These are phyloP conservation scores for Sipha flava DNA, from an alignment of 1,140 invertebrate species.

Conservation along the genomic window DNA sequence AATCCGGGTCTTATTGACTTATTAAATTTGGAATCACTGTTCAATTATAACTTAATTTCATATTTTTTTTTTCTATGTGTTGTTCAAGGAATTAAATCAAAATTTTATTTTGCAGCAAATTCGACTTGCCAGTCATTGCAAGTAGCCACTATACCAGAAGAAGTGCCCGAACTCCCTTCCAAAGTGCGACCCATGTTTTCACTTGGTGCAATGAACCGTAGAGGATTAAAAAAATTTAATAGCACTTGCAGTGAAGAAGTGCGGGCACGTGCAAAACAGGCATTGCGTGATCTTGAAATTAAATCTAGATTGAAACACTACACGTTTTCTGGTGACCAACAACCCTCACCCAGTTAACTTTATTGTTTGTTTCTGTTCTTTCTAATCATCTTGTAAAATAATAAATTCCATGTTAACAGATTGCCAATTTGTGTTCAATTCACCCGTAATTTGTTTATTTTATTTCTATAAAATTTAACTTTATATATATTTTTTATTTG, in stretches of 20 bases:
- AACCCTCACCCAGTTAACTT: neutral
- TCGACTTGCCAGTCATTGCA: neutral
- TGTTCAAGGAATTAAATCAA: neutral
- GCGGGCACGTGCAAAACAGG: constrained; percentile 11
- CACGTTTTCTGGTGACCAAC: constrained; percentile 6
- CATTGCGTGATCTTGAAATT: constrained; percentile 19
- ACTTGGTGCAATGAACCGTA: constrained; percentile 4
- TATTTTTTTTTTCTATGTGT: too few species aligned
- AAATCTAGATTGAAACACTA: constrained; percentile 24
- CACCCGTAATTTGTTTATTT: neutral
- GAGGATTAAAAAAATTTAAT: constrained; percentile 16
- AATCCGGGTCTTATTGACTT: neutral
- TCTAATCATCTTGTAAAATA: neutral
- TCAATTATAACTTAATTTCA: neutral
- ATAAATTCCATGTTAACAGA: neutral
- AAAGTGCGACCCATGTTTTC: constrained; percentile 9
- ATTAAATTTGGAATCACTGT: neutral
- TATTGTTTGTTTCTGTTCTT: neutral
- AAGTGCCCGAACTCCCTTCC: neutral
- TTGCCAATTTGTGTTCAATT: constrained; percentile 28
- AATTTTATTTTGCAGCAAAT: neutral
- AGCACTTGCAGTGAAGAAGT: constrained; percentile 27
- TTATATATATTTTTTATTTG: neutral
- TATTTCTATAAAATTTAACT: neutral
- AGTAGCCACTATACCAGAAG: neutral